Conservation (phyloP, 2,888 invertebrate species). For the Philhelius pedissequus region DNA sequence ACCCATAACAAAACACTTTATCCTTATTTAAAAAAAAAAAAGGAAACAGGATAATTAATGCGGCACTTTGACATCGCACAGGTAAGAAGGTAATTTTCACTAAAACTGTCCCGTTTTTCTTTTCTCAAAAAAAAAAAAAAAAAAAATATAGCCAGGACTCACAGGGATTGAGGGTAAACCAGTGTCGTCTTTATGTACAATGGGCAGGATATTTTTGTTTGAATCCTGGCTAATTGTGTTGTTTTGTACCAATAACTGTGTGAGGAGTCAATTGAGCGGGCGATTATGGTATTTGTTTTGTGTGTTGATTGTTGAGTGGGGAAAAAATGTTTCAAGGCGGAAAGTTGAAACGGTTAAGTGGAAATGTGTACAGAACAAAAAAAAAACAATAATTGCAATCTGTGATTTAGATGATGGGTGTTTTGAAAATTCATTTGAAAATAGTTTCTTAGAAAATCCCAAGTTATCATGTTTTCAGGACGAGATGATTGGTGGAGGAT, state of each 20-base stretch:
- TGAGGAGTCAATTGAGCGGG: constrained; percentile 47
- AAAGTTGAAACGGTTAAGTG: constrained; percentile 21
- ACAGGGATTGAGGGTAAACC: constrained; percentile 13
- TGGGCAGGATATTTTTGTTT: constrained; percentile 32
- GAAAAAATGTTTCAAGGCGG: constrained; percentile 15
- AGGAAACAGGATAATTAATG: constrained; percentile 65
- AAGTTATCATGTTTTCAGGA: neutral
- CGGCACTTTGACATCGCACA: constrained; percentile 66
- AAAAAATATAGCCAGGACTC: neutral
- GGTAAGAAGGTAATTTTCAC: constrained; percentile 63
- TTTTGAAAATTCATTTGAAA: neutral
- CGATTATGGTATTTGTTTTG: constrained; percentile 41
- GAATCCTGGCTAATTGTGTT: constrained; percentile 53
- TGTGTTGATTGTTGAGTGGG: neutral
- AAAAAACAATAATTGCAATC: neutral
- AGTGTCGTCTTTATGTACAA: constrained; percentile 4
- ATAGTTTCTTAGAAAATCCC: neutral
- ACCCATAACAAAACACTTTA: constrained; percentile 65
- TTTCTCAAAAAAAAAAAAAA: neutral
- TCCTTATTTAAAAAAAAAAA: constrained; percentile 42
- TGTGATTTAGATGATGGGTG: neutral
- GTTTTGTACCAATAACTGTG: constrained; percentile 47
- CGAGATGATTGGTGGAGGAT: neutral
- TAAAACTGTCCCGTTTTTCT: constrained; percentile 56
- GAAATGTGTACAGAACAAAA: neutral